These are phyloP conservation scores for Arctocebus calabarensis DNA, from an alignment of 2,797 vertebrate genomes.

Conservation along the genomic window DNA sequence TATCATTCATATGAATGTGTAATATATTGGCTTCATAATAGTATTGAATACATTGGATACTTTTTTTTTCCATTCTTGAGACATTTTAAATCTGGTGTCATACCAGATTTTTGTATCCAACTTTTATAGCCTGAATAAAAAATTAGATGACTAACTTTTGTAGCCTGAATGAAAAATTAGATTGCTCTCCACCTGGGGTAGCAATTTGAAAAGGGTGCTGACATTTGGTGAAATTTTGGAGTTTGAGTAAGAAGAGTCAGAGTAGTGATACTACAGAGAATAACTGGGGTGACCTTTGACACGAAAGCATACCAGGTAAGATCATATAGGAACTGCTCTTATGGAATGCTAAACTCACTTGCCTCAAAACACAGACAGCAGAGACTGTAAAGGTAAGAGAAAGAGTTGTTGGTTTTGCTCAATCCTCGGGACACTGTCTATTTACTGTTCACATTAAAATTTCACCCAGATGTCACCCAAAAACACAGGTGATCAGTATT, in stretches of 20 bases:
- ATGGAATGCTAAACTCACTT: not conserved
- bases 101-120: conserved; percentile 2
- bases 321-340: not conserved
- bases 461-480: conserved; percentile 25
- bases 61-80: too few species aligned
- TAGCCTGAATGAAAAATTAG: conserved; percentile 53
- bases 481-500: not conserved
- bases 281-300: not conserved
- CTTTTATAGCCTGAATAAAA: conserved; percentile 61
- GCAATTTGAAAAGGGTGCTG: conserved; percentile 27
- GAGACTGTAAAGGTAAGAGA: not conserved
- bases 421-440: not conserved
- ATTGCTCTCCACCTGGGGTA: not conserved
- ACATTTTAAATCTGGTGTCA: conserved; percentile 59
- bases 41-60: too few species aligned
- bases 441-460: not conserved
- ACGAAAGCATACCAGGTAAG: not conserved
- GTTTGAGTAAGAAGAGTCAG: not conserved
- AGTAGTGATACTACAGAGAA: not conserved
- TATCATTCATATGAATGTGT: too few species aligned
- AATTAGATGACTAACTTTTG: conserved; percentile 58
- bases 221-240: conserved; percentile 5
- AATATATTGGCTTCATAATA: too few species aligned
- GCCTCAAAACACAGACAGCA: not conserved
- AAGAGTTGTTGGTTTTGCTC: conserved; percentile 1